Base-by-base conservation (phyloP, 2,113 vertebrate genomes). In the Xerus inauris region DNA sequence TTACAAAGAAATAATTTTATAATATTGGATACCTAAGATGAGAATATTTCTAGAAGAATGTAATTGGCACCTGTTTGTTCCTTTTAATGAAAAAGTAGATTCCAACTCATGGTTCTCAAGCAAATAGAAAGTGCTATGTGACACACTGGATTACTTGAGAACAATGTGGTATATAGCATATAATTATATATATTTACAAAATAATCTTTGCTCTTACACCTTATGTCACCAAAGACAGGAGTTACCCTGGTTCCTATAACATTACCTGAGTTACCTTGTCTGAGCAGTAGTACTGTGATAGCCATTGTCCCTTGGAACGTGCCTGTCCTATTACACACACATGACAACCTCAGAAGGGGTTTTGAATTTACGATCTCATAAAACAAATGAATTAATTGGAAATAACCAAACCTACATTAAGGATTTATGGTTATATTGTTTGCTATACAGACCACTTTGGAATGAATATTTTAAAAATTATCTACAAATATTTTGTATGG, bases 371-470 rank as follows among this genome's bases (percentile, higher is more conserved):
- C 57, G 9, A 54, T 87, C 51, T 83, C 64, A 87, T 45, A 51
- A 94, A 92, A 85, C 32, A 85, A 82, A 62, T 92, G 19, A 59
- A 71, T 90, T 92, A 64, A 82, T 62, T 84, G 24, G 38, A 45
- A 75, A 87, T 71, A 71, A 75, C 6, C 14, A 91, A 80, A 84
- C 0, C 1, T 32, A 40, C 2, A 26, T 64, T 76, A 54, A 62
- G 62, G 28, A 75, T 89, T 67, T 65, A 40, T 38, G 26, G 11
- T 49, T 90, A 42, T 83, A 57, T 4, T 54, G 2, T 80, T 87
- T 80, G 26, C 64, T 42, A 86, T 32, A 24, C 1, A 89, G n/a
- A 5, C 81, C 16, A 85, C 26, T 65, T 88, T 65, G 81, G 28
- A 87, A 4, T 76, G 32, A 69, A 38, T 38, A 59, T 10, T 73